Evolutionary conservation across 2,888 invertebrate species (phyloP).

Genomic region (Drosophila austrosaltans): DNA sequence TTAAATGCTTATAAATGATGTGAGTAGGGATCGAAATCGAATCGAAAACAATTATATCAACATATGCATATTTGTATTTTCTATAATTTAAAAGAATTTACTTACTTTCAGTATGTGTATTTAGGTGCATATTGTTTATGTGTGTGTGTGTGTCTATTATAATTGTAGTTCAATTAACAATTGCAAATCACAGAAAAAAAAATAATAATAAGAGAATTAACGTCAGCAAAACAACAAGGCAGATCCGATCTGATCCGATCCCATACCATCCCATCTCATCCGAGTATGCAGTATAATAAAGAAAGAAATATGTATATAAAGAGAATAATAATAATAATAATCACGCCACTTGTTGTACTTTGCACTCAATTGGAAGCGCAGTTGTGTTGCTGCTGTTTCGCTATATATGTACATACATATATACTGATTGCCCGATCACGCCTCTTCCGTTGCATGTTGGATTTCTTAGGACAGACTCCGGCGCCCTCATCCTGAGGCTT

Average conservation of each 20-base stretch:
- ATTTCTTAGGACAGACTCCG: conserved; percentile 6
- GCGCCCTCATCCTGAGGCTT: conserved; percentile 46
- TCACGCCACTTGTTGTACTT: conserved; percentile 74
- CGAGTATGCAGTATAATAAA: conserved; percentile 25
- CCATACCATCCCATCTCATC: conserved; percentile 17
- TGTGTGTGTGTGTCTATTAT: neutral
- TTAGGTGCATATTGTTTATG: too few species aligned
- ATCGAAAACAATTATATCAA: too few species aligned
- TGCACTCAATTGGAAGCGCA: conserved; percentile 46
- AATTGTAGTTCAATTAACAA: neutral
- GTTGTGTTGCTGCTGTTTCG: conserved; percentile 18
- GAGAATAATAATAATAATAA: conserved; percentile 67
- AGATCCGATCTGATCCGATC: conserved; percentile 17
- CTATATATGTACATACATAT: neutral
- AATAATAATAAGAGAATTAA: neutral
- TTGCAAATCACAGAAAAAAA: neutral
- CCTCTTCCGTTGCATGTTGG: conserved; percentile 57
- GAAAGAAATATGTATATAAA: conserved; percentile 47
- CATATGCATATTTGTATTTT: neutral
- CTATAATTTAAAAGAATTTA: neutral
- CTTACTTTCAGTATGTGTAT: too few species aligned
- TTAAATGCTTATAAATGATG: too few species aligned
- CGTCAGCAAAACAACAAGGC: conserved; percentile 13
- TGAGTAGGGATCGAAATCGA: too few species aligned
- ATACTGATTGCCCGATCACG: conserved; percentile 53